Evolutionary conservation across 2,888 invertebrate species (phyloP).

Genomic region (Acanthosepion lycidas): DNA sequence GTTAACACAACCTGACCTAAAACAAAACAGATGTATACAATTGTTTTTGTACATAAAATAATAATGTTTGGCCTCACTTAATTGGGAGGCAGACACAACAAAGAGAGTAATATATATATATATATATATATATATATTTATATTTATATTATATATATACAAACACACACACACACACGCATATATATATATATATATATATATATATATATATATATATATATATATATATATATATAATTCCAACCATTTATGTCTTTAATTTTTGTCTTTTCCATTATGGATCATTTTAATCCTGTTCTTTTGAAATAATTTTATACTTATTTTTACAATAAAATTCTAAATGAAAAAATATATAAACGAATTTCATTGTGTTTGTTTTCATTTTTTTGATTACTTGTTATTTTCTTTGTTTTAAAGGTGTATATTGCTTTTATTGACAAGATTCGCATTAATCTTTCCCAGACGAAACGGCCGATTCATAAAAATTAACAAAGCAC

Average conservation of each 20-base stretch:
- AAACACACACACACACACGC: neutral
- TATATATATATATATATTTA: too few relatives aligned
- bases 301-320: neutral
- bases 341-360: slow-evolving; percentile 3
- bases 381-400: neutral
- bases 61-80: neutral
- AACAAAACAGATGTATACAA: neutral
- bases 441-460: too few relatives aligned
- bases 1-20: neutral
- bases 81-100: neutral
- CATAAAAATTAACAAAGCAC: too few relatives aligned
- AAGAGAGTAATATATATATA: neutral
- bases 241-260: slow-evolving; percentile 6
- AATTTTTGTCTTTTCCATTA: neutral
- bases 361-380: neutral
- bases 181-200: neutral
- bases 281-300: neutral
- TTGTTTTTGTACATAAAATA: neutral
- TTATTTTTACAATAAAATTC: neutral
- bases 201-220: neutral
- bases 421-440: neutral
- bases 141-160: neutral
- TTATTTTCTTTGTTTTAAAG: too few relatives aligned
- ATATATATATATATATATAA: neutral
- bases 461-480: too few relatives aligned